Evolutionary conservation across 2,113 vertebrate genomes (phyloP), one percentile per base, ranked within the genome.

Genomic region (Zapornia atra): DNA sequence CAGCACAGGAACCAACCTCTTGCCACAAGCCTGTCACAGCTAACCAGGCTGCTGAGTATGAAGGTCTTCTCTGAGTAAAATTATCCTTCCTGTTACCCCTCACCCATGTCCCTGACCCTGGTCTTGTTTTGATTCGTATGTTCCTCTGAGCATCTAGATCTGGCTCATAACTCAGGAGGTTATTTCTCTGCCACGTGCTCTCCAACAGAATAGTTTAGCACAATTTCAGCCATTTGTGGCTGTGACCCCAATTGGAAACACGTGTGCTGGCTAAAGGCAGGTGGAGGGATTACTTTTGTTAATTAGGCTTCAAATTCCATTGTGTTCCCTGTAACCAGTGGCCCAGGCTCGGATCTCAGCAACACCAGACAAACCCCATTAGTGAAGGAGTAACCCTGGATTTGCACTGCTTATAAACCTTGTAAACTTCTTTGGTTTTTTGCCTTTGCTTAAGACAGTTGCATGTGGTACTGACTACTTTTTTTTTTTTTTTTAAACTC

Each of bases 241-340:
- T 88, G 42, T 51, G 31, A 90, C 87, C 91, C 73, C 93, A 93
- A 96, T 93, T 97, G 91, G 88, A 96, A 96, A 96, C 96, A 96
- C 0, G 53, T 95, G 92, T 92, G 75, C 85, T 90, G 72, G 82
- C 96, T 96, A 90, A 64, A 90, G 78, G 82, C 93, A 96, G 93
- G 96, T 97, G 93, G 88, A 96, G 33, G 64, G 48, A 88, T 87
- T 96, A 86, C 91, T 84, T 92, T 88, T 82, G 78, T 90, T 97
- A 97, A 95, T 96, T 93, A 94, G 72, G 56, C 90, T 80, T 88
- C 91, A 90, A 81, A 95, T 96, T 96, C 92, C 92, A 75, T 95
- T 84, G 82, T 93, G 71, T 77, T 96, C 87, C 28, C 54, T 87
- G 54, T 86, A 96, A 95, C 82, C 63, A 65, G 69, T 82, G 91